A percentile compares a stretch with the other conserved stretches of the same genome.
These are phyloP conservation scores for Steinernema khuongi DNA, from an alignment of 1,140 invertebrate species.

Conservation along the genomic window DNA sequence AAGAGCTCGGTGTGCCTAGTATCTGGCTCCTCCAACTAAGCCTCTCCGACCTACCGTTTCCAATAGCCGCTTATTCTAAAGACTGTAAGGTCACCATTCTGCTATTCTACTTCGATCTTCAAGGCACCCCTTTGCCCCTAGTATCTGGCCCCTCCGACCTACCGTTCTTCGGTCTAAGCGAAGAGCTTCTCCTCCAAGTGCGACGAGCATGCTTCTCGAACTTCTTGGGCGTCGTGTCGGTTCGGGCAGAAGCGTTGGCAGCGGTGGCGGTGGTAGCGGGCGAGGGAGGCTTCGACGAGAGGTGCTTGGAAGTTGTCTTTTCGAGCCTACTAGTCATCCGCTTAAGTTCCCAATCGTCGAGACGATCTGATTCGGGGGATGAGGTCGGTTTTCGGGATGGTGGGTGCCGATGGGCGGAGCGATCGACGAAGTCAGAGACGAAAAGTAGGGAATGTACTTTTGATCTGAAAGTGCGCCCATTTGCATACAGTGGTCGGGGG, in stretches of 20 bases:
- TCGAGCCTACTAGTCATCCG: conserved; percentile 2
- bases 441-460: conserved; percentile 14
- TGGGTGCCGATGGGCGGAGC: conserved; percentile 13
- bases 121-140: no score
- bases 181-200: background rate
- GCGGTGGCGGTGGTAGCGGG: background rate
- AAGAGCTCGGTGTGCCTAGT: no score
- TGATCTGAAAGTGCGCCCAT: background rate
- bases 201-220: background rate
- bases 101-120: no score
- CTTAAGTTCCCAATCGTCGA: background rate
- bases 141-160: no score
- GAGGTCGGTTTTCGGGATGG: background rate
- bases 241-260: no score
- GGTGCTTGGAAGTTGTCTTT: background rate
- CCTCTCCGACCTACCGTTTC: no score
- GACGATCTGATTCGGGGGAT: background rate
- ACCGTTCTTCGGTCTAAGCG: background rate
- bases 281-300: background rate
- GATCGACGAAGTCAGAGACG: background rate
- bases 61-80: no score
- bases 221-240: conserved; percentile 7
- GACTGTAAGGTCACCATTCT: no score
- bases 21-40: no score
- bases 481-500: no score